These are phyloP conservation scores for Anoplius nigerrimus DNA, from an alignment of 2,888 invertebrate genomes.

Conservation along the genomic window DNA sequence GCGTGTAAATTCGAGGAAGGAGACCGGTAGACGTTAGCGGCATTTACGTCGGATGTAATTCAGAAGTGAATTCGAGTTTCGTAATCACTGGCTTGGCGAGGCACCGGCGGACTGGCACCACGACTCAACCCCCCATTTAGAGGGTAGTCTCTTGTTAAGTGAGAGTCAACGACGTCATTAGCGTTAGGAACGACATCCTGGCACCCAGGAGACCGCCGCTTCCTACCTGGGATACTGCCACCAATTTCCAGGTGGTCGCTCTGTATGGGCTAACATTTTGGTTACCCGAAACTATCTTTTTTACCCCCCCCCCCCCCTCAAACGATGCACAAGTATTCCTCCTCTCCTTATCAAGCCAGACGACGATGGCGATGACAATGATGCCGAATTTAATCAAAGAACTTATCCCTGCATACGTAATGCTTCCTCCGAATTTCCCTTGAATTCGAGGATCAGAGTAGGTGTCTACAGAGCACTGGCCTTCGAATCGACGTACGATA, in stretches of 20 bases:
- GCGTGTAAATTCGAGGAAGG: neutral
- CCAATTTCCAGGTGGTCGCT: constrained; percentile 40
- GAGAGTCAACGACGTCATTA: constrained; percentile 69
- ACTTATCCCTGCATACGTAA: too few species aligned
- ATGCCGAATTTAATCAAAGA: too few species aligned
- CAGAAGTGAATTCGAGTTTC: constrained; percentile 57
- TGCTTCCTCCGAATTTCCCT: too few species aligned
- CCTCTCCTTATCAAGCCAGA: too few species aligned
- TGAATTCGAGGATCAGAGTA: too few species aligned
- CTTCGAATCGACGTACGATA: too few species aligned
- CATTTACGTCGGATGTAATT: constrained; percentile 53
- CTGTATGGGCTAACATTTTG: neutral
- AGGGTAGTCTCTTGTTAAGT: constrained; percentile 67
- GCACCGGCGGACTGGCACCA: constrained; percentile 44
- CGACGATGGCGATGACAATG: too few species aligned
- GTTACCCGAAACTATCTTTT: too few species aligned
- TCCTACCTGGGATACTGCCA: constrained; percentile 44
- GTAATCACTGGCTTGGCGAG: constrained; percentile 53
- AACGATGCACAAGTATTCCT: too few species aligned
- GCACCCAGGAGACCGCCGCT: constrained; percentile 56
- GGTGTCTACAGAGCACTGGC: too few species aligned
- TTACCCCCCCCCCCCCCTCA: too few species aligned
- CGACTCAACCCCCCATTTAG: constrained; percentile 60
- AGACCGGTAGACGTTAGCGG: constrained; percentile 34
- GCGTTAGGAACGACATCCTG: constrained; percentile 62